Conservation (phyloP, 2,888 invertebrate species). For the Ennomos fuscantarius region DNA sequence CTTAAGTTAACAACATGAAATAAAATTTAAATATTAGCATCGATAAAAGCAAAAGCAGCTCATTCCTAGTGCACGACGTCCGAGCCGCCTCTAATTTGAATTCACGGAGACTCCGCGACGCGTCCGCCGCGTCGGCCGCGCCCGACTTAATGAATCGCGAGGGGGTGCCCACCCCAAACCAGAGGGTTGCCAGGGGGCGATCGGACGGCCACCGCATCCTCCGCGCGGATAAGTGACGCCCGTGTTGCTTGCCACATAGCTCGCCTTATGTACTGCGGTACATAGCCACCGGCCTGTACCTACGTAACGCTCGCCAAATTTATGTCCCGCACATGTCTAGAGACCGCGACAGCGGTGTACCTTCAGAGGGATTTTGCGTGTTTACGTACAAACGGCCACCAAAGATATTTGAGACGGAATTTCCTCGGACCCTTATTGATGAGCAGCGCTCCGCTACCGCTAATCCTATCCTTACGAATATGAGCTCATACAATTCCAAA, state of each 20-base stretch:
- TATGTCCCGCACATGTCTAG: slow-evolving; percentile 85
- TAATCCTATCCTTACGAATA: slow-evolving; percentile 51
- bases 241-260: slow-evolving; percentile 80
- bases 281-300: slow-evolving; percentile 80
- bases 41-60: slow-evolving; percentile 37
- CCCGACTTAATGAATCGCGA: slow-evolving; percentile 84
- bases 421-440: slow-evolving; percentile 80
- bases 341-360: slow-evolving; percentile 80
- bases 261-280: slow-evolving; percentile 78
- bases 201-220: slow-evolving; percentile 84
- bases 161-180: slow-evolving; percentile 60
- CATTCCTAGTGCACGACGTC: slow-evolving; percentile 78
- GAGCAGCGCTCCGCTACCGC: slow-evolving; percentile 56
- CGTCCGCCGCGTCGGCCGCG: slow-evolving; percentile 83
- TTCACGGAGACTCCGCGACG: slow-evolving; percentile 85
- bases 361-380: slow-evolving; percentile 84
- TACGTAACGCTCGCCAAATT: slow-evolving; percentile 84
- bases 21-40: slow-evolving; percentile 26
- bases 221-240: slow-evolving; percentile 85
- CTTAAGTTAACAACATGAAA: not conserved
- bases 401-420: slow-evolving; percentile 80
- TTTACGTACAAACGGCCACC: slow-evolving; percentile 76
- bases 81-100: slow-evolving; percentile 84
- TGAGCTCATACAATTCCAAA: slow-evolving; percentile 35
- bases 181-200: slow-evolving; percentile 67